Conservation (phyloP, 2,797 vertebrate species). For the Pangasius macronema region DNA sequence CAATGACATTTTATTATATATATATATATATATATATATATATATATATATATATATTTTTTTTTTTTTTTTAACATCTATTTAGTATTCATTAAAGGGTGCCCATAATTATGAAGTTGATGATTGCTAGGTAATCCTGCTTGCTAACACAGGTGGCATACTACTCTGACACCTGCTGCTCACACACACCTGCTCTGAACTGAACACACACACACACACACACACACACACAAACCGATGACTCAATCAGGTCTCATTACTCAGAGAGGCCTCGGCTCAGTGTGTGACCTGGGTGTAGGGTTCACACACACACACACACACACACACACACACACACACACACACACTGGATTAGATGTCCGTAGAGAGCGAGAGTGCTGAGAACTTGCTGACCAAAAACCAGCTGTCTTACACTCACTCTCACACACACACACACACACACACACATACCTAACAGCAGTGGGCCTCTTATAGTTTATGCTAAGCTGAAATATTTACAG, state of each 20-base stretch:
- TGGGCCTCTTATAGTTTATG: neutral
- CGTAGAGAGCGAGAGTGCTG: constrained; percentile 50
- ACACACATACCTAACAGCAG: neutral
- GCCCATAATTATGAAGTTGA: neutral
- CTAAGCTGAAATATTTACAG: constrained; percentile 9
- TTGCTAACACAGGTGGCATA: neutral
- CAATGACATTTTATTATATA: neutral
- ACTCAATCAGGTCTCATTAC: constrained; percentile 52
- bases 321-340: constrained; percentile 10
- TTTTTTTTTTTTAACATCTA: neutral
- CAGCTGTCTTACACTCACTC: constrained; percentile 38
- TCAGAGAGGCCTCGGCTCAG: constrained; percentile 56
- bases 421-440: neutral
- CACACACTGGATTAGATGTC: constrained; percentile 47
- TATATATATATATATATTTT: no score
- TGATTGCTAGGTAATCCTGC: no score
- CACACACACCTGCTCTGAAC: neutral
- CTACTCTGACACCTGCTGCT: neutral
- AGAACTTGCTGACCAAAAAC: constrained; percentile 52
- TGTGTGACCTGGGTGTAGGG: constrained; percentile 38
- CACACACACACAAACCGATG: neutral
- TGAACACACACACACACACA: constrained; percentile 29
- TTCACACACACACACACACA: constrained; percentile 19
- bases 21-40: no score
- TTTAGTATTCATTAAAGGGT: neutral